These are phyloP conservation scores for Saccopteryx bilineata DNA, from an alignment of 2,113 vertebrate genomes.

Conservation along the genomic window DNA sequence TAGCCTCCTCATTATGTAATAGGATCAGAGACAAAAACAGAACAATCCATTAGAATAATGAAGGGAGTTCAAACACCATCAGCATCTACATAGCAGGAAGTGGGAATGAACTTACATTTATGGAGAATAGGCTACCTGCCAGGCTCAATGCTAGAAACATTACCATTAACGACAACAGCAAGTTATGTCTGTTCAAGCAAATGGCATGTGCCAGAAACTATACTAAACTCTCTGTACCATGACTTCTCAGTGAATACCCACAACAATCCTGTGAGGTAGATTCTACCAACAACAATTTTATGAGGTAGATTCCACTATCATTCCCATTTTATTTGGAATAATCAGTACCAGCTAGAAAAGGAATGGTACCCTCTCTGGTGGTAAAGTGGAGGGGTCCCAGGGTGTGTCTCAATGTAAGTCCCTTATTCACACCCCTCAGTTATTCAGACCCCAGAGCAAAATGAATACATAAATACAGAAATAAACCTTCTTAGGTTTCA, in stretches of 20 bases:
- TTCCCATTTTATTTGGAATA: neutral
- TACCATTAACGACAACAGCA: neutral
- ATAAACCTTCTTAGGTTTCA: constrained; percentile 26
- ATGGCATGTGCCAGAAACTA: neutral
- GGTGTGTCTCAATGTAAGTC: neutral
- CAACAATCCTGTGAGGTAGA: neutral
- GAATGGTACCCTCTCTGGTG: neutral
- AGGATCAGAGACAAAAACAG: neutral
- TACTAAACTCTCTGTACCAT: neutral
- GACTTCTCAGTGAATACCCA: neutral
- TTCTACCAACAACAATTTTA: neutral
- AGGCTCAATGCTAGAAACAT: neutral
- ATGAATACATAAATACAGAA: constrained; percentile 38
- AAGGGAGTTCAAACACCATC: neutral
- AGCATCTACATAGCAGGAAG: neutral
- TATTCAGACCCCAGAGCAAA: constrained; percentile 26
- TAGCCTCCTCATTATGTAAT: neutral
- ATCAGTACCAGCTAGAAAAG: neutral
- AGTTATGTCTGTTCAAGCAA: neutral
- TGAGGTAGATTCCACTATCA: neutral
- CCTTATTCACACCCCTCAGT: neutral
- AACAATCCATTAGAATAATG: constrained; percentile 23
- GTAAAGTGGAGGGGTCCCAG: neutral
- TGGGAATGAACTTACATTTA: neutral
- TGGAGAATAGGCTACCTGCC: neutral